phyloP scores from a whole-genome alignment of 2,888 invertebrate species.

The Temnothorax unifasciatus region DNA sequence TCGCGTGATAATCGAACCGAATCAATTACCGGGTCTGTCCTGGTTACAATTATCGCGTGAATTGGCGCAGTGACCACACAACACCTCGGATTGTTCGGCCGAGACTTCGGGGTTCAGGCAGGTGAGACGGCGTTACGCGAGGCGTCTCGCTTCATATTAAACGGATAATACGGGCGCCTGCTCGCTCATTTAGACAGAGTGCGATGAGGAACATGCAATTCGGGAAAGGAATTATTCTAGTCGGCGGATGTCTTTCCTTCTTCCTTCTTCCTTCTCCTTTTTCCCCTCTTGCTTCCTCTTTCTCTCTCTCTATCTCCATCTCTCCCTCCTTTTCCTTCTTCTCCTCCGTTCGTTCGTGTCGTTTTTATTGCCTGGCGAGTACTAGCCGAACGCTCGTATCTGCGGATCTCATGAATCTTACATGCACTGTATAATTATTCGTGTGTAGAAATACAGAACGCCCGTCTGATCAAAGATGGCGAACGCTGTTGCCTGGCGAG shows the following conservation, averaged over 20 bases:
- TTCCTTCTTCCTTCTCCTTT: slow-evolving; percentile 5
- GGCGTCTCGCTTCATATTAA: slow-evolving; percentile 77
- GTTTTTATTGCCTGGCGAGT: slow-evolving; percentile 54
- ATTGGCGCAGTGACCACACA: slow-evolving; percentile 53
- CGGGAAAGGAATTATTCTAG: slow-evolving; percentile 54
- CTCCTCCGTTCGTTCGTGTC: slow-evolving; percentile 40
- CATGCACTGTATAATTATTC: slow-evolving; percentile 57
- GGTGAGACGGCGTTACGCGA: slow-evolving; percentile 73
- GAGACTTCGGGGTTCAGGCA: slow-evolving; percentile 69
- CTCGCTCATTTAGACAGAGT: slow-evolving; percentile 37
- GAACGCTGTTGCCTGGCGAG: slow-evolving; percentile 32
- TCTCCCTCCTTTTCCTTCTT: background rate
- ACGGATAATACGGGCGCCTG: slow-evolving; percentile 40
- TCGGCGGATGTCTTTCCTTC: slow-evolving; percentile 49
- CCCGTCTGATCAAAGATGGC: slow-evolving; percentile 54
- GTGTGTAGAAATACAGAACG: slow-evolving; percentile 58
- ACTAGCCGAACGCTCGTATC: slow-evolving; percentile 58
- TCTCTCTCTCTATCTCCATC: background rate
- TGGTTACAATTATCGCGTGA: slow-evolving; percentile 58
- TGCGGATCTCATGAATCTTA: slow-evolving; percentile 54
- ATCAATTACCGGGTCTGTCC: slow-evolving; percentile 63
- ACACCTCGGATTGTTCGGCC: slow-evolving; percentile 58
- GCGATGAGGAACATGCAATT: slow-evolving; percentile 45
- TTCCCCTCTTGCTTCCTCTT: background rate
- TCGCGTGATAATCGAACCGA: slow-evolving; percentile 62